phyloP scores from a whole-genome alignment of 2,113 vertebrate species.

The Saccopteryx bilineata region DNA sequence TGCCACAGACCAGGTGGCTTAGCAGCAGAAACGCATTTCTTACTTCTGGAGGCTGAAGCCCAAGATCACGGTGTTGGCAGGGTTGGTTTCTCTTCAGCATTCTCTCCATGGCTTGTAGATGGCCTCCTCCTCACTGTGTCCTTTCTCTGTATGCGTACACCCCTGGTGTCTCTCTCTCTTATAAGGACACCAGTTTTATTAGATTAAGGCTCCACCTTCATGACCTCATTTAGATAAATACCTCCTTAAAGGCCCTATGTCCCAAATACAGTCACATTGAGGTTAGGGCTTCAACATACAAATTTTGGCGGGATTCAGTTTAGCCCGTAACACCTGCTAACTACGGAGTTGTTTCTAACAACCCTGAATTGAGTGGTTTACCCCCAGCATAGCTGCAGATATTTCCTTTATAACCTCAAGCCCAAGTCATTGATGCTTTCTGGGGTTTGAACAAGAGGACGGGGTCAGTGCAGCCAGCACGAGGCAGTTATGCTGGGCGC shows the following conservation, averaged over 20 bases:
- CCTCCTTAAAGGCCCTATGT: neutral
- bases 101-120: neutral
- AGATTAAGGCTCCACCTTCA: neutral
- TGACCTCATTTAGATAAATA: neutral
- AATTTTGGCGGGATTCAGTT: neutral
- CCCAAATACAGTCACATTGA: neutral
- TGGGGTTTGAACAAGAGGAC: neutral
- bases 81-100: neutral
- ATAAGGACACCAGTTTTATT: neutral
- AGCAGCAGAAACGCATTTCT: neutral
- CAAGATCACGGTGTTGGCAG: neutral
- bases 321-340: neutral
- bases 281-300: neutral
- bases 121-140: neutral
- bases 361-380: neutral
- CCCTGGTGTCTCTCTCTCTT: neutral
- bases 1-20: neutral
- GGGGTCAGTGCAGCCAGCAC: accelerated
- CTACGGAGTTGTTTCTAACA: neutral
- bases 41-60: neutral
- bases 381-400: neutral
- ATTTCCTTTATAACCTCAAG: neutral
- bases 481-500: too few relatives aligned
- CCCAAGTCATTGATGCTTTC: neutral
- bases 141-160: neutral